Base-by-base conservation (phyloP, 2,113 vertebrate species). In the Psilopogon haemacephalus region DNA sequence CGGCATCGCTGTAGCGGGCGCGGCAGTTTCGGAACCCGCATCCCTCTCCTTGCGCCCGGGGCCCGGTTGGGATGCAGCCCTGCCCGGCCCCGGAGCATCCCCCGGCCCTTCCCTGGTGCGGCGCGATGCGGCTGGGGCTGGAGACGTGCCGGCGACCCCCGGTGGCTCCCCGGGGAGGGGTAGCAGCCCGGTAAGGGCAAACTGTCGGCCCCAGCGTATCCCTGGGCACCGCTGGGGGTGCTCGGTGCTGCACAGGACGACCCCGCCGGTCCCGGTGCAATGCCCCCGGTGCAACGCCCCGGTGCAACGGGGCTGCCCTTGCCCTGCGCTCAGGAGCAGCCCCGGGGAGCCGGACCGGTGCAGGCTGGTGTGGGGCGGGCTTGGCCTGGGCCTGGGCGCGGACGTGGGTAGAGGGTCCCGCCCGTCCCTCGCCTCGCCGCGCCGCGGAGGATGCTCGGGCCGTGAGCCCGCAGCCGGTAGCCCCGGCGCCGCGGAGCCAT, bases 401-500 rank as follows among this genome's bases (percentile, higher is more conserved):
- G 42, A 16, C 24, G 9, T 46, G 44, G 46, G 46, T 26, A 50
- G 23, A 50, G 23, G 48, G 48, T n/a, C n/a, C 42, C 42, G 46
- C 80, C 38, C 74, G 21, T 28, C 75, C 50, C 69, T 23, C 23
- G 54, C 50, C 69, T 23, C 23, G 54, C 62, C 52, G 63, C 35
- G 54, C 87, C 86, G 73, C 92, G 83, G 77, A 93, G 86, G 91
- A 92, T 93, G 95, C 95, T 95, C 86, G 92, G 92, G 84, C 92
- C 89, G 85, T 75, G 71, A 87, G 69, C 86, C 92, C 80, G 91
- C 91, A 90, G 96, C 95, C 95, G 86, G 83, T 58, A 55, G 92
- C 96, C 79, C 69, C 68, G 84, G 80, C 82, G 96, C 56, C 32
- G 82, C 56, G 65, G 74, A 97, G 98, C 97, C 97, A 99, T 99